Conservation (phyloP, 2,888 invertebrate genomes). For the Cyclophora punctaria region DNA sequence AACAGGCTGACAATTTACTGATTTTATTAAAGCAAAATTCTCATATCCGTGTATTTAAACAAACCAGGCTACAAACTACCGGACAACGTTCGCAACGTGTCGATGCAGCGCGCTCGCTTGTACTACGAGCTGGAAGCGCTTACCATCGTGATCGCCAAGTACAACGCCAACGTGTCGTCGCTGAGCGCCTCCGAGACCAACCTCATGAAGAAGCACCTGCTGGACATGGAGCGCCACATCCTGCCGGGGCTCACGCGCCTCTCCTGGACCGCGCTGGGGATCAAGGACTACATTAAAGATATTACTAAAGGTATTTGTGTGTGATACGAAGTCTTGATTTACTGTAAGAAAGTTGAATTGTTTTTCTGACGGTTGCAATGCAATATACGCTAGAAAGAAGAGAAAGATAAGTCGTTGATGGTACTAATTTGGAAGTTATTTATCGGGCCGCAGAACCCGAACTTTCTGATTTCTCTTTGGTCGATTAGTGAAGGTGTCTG, state of each 20-base stretch:
- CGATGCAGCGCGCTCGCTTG: constrained; percentile 78
- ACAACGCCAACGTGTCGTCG: constrained; percentile 78
- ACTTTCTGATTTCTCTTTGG: too few relatives aligned
- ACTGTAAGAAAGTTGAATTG: too few relatives aligned
- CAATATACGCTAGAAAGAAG: too few relatives aligned
- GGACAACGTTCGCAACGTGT: constrained; percentile 63
- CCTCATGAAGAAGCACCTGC: constrained; percentile 80
- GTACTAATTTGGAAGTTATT: too few relatives aligned
- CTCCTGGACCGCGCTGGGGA: constrained; percentile 90
- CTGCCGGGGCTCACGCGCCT: constrained; percentile 88
- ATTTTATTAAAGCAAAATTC: too few relatives aligned
- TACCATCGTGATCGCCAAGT: constrained; percentile 74
- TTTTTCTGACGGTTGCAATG: too few relatives aligned
- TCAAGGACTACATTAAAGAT: constrained; percentile 79
- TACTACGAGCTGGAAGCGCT: constrained; percentile 79
- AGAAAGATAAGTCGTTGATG: too few relatives aligned
- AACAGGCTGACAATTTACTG: too few relatives aligned
- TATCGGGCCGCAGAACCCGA: too few relatives aligned
- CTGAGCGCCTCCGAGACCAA: constrained; percentile 83
- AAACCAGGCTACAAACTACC: constrained; percentile 59
- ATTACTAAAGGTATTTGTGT: constrained; percentile 51
- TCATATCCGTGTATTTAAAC: too few relatives aligned
- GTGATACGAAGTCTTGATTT: too few relatives aligned
- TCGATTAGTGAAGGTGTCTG: too few relatives aligned
- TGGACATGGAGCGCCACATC: constrained; percentile 83